Base-by-base conservation (phyloP, 2,888 invertebrate genomes). In the Phyllotreta cruciferae region DNA sequence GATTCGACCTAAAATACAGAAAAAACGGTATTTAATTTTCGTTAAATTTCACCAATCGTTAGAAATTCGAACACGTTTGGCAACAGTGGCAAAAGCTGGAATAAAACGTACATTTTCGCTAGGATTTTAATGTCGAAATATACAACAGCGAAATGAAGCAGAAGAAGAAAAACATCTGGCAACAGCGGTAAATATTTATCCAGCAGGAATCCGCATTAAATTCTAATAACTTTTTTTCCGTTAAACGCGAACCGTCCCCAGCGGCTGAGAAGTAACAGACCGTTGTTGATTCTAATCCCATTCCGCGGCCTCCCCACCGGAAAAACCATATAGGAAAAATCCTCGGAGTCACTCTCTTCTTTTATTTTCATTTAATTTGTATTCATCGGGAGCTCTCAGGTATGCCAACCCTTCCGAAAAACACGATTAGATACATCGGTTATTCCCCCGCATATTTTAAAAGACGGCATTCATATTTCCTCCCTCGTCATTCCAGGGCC, bases 1-100 rank as follows among this genome's bases (percentile, higher is more conserved):
- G 80, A 75, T 72, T 78, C 60, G 80, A 78, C 77, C 81, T 81
- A 77, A 13, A 80, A 80, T 52, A 67, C 54, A 70, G 54, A 54
- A 56, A 62, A 42, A 61, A 10, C 44, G 39, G 24, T 37, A 52
- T n/a, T 35, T 11, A 45, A 45, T 3, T 45, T 42, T 5, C 5
- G 13, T 11, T 8, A 42, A 42, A 42, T 42, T 42, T 42, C 13
- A 42, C 4, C 5, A 0, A 5, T 9, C 0, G 7, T 11, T 1
- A 9, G 9, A 6, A 39, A 38, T 14, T 37, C 14, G 37, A 53
- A 53, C 53, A 38, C 37, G 14, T 13, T 39, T 38, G 54, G 41
- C 54, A 54, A 54, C 1, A 42, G 42, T 54, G 54, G 54, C 54
- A 54, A 54, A 34, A 54, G 39, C 49, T 49, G 34, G 24, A 24